Base-by-base conservation (phyloP, 2,797 vertebrate genomes). In the Triplophysa yarkandensis region DNA sequence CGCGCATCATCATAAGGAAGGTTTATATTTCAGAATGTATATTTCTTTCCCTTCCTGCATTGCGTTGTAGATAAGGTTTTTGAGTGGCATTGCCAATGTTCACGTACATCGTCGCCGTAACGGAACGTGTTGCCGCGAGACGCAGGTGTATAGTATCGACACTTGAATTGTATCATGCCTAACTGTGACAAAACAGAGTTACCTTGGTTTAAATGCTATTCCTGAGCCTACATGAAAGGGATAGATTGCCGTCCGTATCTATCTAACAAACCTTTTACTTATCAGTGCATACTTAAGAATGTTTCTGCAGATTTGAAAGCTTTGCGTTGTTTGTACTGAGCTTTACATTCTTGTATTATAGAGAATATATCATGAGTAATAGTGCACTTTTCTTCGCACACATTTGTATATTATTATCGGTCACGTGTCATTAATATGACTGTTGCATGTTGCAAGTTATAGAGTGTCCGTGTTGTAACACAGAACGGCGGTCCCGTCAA, bases 91-190 rank as follows among this genome's bases (percentile, higher is more conserved):
- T 75, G 76, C 81, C 79, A 86, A 77, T 23, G 11, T 69, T 44
- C 19, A 7, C 23, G n/a, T 7, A 27, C 36, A 14, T 23, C 6
- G 39, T 64, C 55, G 71, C 4, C 21, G 30, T 30, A 19, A 44
- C 14, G 6, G 54, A 46, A 4, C 1, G 43, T 70, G 67, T 21
- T 27, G 48, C 9, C 5, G 8, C 1, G 36, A 50, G 55, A 32
- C 19, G 28, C 13, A 60, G 80, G 82, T 80, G 79, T 85, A 80
- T 85, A 83, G 66, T 66, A 60, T 79, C 87, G 88, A 89, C 87
- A 87, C 86, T 86, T 88, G 85, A 89, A 88, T 88, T 90, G 88
- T 90, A 87, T 86, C 67, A 78, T 72, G 41, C 77, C 78, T 83
- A 80, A 82, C 79, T 86, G 78, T 81, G 82, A 86, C 66, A 62